Evolutionary conservation across 1,140 invertebrate species (phyloP).

Genomic region (Drosophila mauritiana): DNA sequence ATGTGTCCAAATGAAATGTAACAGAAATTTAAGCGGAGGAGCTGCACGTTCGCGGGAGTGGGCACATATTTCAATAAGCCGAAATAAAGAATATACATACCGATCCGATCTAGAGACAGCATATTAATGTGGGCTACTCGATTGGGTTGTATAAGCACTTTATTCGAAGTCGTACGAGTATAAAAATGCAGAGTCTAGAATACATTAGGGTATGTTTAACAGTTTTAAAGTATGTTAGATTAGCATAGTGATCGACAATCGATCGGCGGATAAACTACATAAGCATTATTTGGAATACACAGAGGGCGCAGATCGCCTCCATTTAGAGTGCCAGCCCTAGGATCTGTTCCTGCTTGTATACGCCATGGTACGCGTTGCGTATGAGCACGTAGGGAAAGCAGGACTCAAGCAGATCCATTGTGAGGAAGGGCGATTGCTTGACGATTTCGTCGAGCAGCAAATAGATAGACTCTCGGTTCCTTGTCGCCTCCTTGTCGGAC

Average conservation of each 20-base stretch:
- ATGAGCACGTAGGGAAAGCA: slow-evolving; percentile 99
- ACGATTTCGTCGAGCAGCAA: slow-evolving; percentile 97
- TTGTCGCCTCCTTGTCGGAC: slow-evolving; percentile 96
- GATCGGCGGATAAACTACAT: slow-evolving; percentile 30
- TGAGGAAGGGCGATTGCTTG: slow-evolving; percentile 98
- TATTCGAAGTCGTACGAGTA: slow-evolving; percentile 65
- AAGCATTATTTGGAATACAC: slow-evolving; percentile 11
- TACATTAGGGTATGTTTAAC: slow-evolving; percentile 64
- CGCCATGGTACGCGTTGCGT: slow-evolving; percentile 97
- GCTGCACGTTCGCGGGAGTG: slow-evolving; percentile 17
- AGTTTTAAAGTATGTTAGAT: slow-evolving; percentile 59
- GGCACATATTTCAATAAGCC: slow-evolving; percentile 22
- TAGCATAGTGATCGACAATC: slow-evolving; percentile 50
- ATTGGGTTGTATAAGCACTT: slow-evolving; percentile 72
- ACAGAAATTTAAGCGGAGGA: slow-evolving; percentile 19
- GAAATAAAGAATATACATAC: slow-evolving; percentile 53
- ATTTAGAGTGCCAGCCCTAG: slow-evolving; percentile 72
- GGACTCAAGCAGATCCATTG: slow-evolving; percentile 98
- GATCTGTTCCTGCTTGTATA: slow-evolving; percentile 94
- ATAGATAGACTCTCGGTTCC: slow-evolving; percentile 98
- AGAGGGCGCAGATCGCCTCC: neutral
- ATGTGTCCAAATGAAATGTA: slow-evolving; percentile 34
- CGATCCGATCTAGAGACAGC: slow-evolving; percentile 29
- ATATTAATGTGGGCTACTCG: neutral
- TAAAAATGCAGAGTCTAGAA: slow-evolving; percentile 69